Evolutionary conservation across 2,888 invertebrate species (phyloP).

Genomic region (Hecatera dysodea): DNA sequence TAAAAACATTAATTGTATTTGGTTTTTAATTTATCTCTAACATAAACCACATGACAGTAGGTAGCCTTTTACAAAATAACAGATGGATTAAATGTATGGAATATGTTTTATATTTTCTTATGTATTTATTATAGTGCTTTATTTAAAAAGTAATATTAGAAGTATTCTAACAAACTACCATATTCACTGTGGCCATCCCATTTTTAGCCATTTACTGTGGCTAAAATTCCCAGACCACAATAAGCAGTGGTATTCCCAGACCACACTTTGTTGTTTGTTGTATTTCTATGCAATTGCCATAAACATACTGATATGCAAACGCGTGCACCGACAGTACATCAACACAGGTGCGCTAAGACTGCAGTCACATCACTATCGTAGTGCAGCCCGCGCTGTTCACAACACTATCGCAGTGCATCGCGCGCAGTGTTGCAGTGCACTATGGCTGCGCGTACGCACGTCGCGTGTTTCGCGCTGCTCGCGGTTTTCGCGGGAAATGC

Average conservation of each 20-base stretch:
- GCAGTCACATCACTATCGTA: conserved; percentile 20
- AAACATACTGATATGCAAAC: conserved; percentile 18
- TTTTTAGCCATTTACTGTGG: neutral
- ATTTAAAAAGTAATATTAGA: too few species aligned
- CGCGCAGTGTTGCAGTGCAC: conserved; percentile 68
- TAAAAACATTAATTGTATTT: too few species aligned
- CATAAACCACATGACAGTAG: too few species aligned
- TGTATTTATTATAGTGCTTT: neutral
- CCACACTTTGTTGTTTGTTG: too few species aligned
- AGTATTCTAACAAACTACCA: neutral
- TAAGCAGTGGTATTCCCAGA: neutral
- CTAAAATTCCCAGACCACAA: too few species aligned
- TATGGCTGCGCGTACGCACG: conserved; percentile 74
- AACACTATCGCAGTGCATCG: conserved; percentile 41
- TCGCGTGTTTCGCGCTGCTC: conserved; percentile 71
- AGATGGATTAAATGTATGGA: too few species aligned
- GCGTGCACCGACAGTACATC: neutral
- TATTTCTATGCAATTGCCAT: conserved; percentile 27
- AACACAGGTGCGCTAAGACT: conserved; percentile 42
- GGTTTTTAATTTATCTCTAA: too few species aligned
- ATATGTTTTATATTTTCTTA: too few species aligned
- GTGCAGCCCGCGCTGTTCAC: conserved; percentile 39
- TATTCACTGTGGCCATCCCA: neutral
- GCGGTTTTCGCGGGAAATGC: conserved; percentile 58
- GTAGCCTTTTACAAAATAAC: too few species aligned